Conservation (phyloP, 30 jellyfish, hydroid and myxozoan species). For the Pseudorhiza aurosa region DNA sequence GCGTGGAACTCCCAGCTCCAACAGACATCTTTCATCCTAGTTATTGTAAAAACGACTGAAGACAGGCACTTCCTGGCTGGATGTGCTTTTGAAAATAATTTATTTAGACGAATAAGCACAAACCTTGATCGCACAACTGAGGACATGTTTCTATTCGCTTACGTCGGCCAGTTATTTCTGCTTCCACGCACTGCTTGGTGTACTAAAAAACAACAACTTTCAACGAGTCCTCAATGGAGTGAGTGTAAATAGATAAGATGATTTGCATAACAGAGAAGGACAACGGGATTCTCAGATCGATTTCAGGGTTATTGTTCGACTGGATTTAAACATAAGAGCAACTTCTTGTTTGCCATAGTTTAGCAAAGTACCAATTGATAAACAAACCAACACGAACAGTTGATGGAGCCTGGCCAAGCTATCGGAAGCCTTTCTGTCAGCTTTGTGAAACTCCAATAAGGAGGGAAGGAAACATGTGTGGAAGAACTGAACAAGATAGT, state of each 20-base stretch:
- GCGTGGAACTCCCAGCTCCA: too few species aligned
- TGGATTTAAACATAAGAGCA: neutral
- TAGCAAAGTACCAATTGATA: neutral
- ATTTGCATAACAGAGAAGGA: constrained; percentile 39
- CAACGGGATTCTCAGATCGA: constrained; percentile 35
- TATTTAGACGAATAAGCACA: too few species aligned
- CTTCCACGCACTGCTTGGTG: too few species aligned
- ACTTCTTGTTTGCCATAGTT: neutral
- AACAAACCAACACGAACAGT: neutral
- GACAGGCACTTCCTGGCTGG: too few species aligned
- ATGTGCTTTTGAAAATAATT: too few species aligned
- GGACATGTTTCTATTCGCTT: constrained; percentile 8
- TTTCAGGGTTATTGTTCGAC: neutral
- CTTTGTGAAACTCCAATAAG: neutral
- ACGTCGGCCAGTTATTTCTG: too few species aligned
- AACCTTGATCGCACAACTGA: constrained; percentile 39
- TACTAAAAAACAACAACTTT: too few species aligned
- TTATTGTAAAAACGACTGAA: too few species aligned
- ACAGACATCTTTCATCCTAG: too few species aligned
- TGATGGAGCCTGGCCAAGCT: neutral
- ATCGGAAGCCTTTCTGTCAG: neutral
- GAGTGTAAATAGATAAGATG: too few species aligned
- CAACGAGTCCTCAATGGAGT: too few species aligned
- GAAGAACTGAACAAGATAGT: neutral
- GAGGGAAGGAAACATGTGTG: neutral